Evolutionary conservation across 2,888 invertebrate species (phyloP), one percentile per base, ranked within the genome.

Genomic region (Apeira syringaria): DNA sequence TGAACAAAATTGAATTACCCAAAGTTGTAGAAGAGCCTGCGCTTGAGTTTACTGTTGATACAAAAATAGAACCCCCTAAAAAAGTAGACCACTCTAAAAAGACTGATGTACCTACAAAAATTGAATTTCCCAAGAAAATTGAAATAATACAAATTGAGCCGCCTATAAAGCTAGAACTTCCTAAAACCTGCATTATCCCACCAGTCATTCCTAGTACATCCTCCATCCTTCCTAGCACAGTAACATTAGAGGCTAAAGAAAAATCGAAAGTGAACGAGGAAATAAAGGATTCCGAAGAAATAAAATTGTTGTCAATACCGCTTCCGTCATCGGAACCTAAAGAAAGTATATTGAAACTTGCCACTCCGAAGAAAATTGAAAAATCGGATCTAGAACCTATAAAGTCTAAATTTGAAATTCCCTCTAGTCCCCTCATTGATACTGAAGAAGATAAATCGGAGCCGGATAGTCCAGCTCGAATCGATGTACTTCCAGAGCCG

Each of bases 401-500:
- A 4, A 50, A 68, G 9, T 48, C 73, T 1, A 79, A 73, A 53
- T 28, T 84, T 22, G 81, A 81, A 45, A 72, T 68, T 8, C 85
- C 83, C 3, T 79, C 84, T 1, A 88, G 86, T 51, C 86, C 86
- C n/a, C 67, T 82, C 4, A 71, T 87, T 22, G 88, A 89, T 34
- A 85, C 88, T 0, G 89, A 89, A 50, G 90, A 90, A 58, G 85
- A 85, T 31, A 90, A 89, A 53, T 90, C 87, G 0, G 90, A 90
- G 50, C 89, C 89, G 0, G 90, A 90, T 41, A 89, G 88, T 57
- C 86, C 86, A 1, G 83, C 85, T 8, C 64, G 89, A n/a, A 77
- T 86, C 5, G 90, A 90, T 51, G 87, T 86, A 0, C 51, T 90
- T n/a, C 89, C 90, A 0, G 90, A 90, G 49, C 89, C 90, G 1